Base-by-base conservation (phyloP, 64 coral and sea anemone species). In the Trachythela sp. region DNA sequence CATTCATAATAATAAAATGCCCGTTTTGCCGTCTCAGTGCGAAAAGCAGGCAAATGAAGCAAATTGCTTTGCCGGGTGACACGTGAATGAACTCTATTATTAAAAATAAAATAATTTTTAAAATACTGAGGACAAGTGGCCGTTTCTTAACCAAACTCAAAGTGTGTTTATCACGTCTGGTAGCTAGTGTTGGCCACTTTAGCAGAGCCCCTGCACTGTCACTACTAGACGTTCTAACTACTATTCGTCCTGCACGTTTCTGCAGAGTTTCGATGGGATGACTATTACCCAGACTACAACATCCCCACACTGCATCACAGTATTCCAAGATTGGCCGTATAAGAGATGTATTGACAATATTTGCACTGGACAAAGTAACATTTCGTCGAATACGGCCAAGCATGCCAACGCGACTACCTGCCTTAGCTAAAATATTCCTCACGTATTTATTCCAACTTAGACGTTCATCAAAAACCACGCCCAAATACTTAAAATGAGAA, bases 271-370 rank as follows among this genome's bases (percentile, higher is more conserved):
- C 84, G 14, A 92, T 34, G 48, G 90, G 22, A 8, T 8, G 54
- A 75, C 51, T 85, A 48, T 70, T 91, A 20, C 14, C 84, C 75
- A 64, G 33, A 48, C 54, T 38, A 48, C 89, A 91, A 38, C 89
- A 91, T 43, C 89, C 89, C 89, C 89, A 91, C 29, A 87, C 90
- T 30, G 85, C 31, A 37, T 92, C 39, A 48, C 90, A 87, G 40
- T 92, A 92, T 50, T 92, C 90, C 56, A 87, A 37, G 1, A 90
- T 85, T 58, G 77, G 83, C 11, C 77, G 14, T 58, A 90, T 90
- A 5, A 90, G 24, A 38, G 89, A 90, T 24, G 54, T 68, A 85
- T 85, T 58, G 42, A 90, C 60, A 42, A 41, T 64, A 85, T 90
- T 90, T 8, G 89, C 89, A 90, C 83, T 64, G 15, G 38, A 50